A percentile compares a stretch with the other conserved stretches of the same genome.
Evolutionary conservation across 2,888 invertebrate genomes (phyloP).

Genomic region (Hirudinaria manillensis): DNA sequence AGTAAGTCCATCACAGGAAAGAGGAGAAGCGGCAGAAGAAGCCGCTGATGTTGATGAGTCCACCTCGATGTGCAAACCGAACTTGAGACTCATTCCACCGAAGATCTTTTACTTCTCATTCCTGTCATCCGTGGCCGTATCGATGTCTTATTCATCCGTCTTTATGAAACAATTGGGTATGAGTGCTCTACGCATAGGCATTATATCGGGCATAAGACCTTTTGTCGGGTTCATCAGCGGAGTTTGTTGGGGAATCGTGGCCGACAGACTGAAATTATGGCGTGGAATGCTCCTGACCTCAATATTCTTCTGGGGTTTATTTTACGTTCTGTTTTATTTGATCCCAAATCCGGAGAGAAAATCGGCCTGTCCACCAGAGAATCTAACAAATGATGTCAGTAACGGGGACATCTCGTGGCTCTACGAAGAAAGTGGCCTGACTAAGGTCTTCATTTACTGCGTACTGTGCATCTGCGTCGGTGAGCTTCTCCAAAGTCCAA

Average conservation of each 20-base stretch:
- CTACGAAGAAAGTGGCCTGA: constrained; percentile 25
- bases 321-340: constrained; percentile 33
- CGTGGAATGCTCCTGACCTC: constrained; percentile 33
- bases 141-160: constrained; percentile 36
- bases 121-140: constrained; percentile 33
- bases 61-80: too few species aligned
- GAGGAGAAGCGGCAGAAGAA: too few species aligned
- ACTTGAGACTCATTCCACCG: constrained; percentile 23
- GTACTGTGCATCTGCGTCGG: constrained; percentile 34
- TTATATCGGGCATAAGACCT: constrained; percentile 37
- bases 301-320: constrained; percentile 34
- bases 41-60: too few species aligned
- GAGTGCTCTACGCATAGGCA: constrained; percentile 36
- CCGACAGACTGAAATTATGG: constrained; percentile 34
- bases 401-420: constrained; percentile 35
- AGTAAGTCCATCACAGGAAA: too few species aligned
- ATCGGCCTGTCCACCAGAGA: neutral
- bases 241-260: constrained; percentile 35
- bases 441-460: constrained; percentile 22
- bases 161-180: constrained; percentile 38
- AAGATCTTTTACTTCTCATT: constrained; percentile 38
- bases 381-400: constrained; percentile 18
- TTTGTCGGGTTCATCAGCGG: constrained; percentile 36
- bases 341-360: constrained; percentile 26
- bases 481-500: constrained; percentile 38